Conservation (phyloP, 1,140 invertebrate genomes). For the Caenorhabditis inopinata region DNA sequence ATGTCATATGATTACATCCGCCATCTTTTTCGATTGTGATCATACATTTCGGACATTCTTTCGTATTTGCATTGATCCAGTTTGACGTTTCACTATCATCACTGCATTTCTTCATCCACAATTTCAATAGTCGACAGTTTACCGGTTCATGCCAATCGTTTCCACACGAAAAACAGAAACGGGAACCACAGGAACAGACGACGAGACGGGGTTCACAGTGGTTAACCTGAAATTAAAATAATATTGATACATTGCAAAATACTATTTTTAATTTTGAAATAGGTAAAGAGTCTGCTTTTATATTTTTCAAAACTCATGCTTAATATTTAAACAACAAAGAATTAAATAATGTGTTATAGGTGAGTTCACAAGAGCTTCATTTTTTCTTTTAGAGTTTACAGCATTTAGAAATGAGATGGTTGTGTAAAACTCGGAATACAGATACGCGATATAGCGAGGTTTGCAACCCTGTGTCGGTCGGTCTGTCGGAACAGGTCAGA, state of each 20-base stretch:
- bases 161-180: slow-evolving; percentile 82
- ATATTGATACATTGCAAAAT: neutral
- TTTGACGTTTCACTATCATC: slow-evolving; percentile 98
- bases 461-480: no score
- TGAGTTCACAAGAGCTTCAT: no score
- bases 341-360: no score
- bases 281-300: no score
- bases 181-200: slow-evolving; percentile 80
- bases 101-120: slow-evolving; percentile 98
- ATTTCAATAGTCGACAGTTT: slow-evolving; percentile 84
- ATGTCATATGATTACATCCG: slow-evolving; percentile 98
- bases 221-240: slow-evolving; percentile 67
- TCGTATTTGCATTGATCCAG: slow-evolving; percentile 98
- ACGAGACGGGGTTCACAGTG: slow-evolving; percentile 88
- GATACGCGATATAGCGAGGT: no score
- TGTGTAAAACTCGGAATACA: no score
- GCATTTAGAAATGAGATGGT: no score
- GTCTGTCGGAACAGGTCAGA: no score
- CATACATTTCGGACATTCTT: slow-evolving; percentile 97
- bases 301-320: no score
- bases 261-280: neutral
- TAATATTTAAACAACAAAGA: no score
- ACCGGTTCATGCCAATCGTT: slow-evolving; percentile 99
- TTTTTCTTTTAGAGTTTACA: no score
- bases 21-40: slow-evolving; percentile 97